A percentile compares a stretch with the other conserved stretches of the same genome.
These are phyloP conservation scores for Drosophila picticornis DNA, from an alignment of 2,888 invertebrate genomes.

Conservation along the genomic window DNA sequence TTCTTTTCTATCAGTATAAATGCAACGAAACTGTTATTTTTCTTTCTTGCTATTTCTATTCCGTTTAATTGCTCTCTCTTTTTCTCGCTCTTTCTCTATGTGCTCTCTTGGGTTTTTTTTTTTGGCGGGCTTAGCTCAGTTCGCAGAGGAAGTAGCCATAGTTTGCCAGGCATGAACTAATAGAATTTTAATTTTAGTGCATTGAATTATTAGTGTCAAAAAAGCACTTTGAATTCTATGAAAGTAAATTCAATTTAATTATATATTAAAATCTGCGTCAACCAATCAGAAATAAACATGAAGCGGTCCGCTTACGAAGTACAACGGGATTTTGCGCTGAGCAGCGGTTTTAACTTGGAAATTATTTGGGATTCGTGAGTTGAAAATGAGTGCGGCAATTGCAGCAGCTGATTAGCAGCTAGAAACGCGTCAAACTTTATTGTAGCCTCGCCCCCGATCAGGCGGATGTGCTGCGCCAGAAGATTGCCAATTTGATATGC, in stretches of 20 bases:
- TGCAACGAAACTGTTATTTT: neutral
- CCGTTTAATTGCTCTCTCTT: neutral
- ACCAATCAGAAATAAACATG: conserved; percentile 13
- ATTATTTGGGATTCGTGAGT: conserved; percentile 81
- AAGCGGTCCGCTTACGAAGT: conserved; percentile 70
- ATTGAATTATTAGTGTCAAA: neutral
- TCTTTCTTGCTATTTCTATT: neutral
- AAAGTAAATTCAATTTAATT: neutral
- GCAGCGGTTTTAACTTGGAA: conserved; percentile 67
- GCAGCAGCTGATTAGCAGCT: neutral
- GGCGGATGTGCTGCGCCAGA: conserved; percentile 52
- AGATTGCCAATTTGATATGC: conserved; percentile 54
- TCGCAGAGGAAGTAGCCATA: neutral
- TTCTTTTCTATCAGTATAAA: neutral
- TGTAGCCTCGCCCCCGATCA: conserved; percentile 61
- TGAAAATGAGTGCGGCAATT: neutral
- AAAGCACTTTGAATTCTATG: neutral
- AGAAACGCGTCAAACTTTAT: neutral
- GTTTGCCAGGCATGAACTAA: neutral
- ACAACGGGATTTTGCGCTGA: conserved; percentile 77
- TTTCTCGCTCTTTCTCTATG: neutral
- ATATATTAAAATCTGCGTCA: neutral
- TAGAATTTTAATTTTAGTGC: neutral
- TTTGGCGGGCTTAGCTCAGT: neutral
- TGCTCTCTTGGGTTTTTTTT: neutral